Conservation (phyloP, 2,113 vertebrate species). For the Bufo gargarizans region DNA sequence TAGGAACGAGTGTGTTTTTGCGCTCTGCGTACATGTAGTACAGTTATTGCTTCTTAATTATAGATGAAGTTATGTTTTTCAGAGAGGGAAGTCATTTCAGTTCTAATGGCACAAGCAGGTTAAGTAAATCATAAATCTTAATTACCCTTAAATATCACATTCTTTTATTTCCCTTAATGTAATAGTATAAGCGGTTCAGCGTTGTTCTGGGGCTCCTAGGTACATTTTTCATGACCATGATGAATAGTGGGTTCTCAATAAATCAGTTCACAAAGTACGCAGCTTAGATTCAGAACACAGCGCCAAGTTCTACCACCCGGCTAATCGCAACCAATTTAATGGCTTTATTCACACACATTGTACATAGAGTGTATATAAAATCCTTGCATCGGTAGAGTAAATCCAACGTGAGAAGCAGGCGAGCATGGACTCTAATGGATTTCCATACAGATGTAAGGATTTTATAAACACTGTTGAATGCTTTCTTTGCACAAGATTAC, state of each 20-base stretch:
- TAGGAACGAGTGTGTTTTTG: neutral
- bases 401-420: no score
- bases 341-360: no score
- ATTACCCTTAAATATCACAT: constrained; percentile 32
- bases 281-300: no score
- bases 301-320: no score
- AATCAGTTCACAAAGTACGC: no score
- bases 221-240: constrained; percentile 11
- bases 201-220: constrained; percentile 19
- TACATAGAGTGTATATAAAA: no score
- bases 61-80: constrained; percentile 5
- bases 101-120: constrained; percentile 18
- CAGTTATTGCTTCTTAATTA: neutral
- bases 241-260: neutral
- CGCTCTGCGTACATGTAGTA: neutral
- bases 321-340: no score
- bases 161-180: constrained; percentile 30
- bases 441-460: no score
- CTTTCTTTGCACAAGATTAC: no score
- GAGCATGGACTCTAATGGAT: no score
- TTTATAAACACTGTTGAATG: no score
- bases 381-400: no score
- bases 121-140: constrained; percentile 26
- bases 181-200: constrained; percentile 17
- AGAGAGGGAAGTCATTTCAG: neutral